Base-by-base conservation (phyloP, 2,113 vertebrate species). In the Platysteira castanea region DNA sequence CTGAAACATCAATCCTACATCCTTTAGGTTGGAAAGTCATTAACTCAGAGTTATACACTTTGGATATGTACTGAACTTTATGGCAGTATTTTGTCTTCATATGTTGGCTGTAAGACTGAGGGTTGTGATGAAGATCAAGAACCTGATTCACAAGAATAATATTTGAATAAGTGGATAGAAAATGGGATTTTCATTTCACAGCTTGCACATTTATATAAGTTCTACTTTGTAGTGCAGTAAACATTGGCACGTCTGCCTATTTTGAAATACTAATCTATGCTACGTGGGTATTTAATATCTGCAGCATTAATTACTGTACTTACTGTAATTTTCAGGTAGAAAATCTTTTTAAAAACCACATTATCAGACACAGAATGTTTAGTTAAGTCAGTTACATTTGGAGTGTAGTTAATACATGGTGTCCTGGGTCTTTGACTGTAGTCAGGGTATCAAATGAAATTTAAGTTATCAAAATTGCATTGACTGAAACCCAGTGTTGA, bases 31-130 rank as follows among this genome's bases (percentile, higher is more conserved):
- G 96, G 87, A 93, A 98, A 98, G 98, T 98, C 97, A 97, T 97
- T 98, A 98, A 97, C 97, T 97, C 97, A 96, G 98, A 98, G 97
- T 77, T 98, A 98, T 96, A 98, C 97, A 98, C 97, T 97, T 97
- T n/a, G 84, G 94, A 97, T 98, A 98, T 98, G 98, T 97, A 86
- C 90, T 87, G 81, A 95, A 96, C 67, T 90, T 96, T 74, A 65
- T 95, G 93, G 75, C 95, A 94, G 70, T 97, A 89, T 94, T 96
- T 94, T 96, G 53, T 95, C 90, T 84, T 84, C 90, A 53, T 97
- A 75, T 68, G 57, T 95, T 93, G 96, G 95, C 94, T 94, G 88
- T 96, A 89, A 97, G 85, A 92, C 77, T 39, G 63, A 96, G 79
- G 71, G 74, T 96, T 95, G 70, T 77, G 70, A 87, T 96, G 89